A percentile compares a stretch with the other conserved stretches of the same genome.
phyloP scores from a whole-genome alignment of 2,797 vertebrate genomes.

The Lagorchestes hirsutus region DNA sequence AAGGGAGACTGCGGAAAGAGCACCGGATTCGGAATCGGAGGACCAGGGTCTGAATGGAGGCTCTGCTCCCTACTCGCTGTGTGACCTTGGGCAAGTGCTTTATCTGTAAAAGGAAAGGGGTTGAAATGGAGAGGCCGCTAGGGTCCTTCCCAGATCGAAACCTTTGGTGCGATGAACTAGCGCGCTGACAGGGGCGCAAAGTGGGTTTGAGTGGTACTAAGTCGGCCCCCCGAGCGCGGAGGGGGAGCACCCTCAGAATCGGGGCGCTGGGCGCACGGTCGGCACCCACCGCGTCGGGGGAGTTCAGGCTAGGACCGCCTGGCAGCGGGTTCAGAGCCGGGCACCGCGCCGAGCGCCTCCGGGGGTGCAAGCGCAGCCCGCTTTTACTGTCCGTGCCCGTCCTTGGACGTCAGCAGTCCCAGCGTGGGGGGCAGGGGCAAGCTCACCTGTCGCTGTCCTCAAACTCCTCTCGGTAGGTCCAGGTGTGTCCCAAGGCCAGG shows the following conservation, averaged over 20 bases:
- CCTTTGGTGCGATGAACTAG: background rate
- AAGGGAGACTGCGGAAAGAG: background rate
- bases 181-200: background rate
- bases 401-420: background rate
- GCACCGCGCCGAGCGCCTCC: background rate
- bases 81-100: background rate
- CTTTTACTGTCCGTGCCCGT: background rate
- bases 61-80: background rate
- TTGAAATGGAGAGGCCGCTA: background rate
- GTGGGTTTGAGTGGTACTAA: background rate
- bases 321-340: background rate
- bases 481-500: conserved; percentile 87
- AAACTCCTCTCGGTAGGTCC: conserved; percentile 92
- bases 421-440: background rate
- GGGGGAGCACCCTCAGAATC: background rate
- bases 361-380: background rate
- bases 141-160: background rate
- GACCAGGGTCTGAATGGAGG: background rate
- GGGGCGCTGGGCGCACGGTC: background rate
- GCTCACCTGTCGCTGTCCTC: conserved; percentile 92
- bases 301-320: background rate
- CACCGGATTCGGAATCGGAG: background rate
- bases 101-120: background rate
- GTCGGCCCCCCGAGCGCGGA: background rate
- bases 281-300: background rate